Base-by-base conservation (phyloP, 2,888 invertebrate genomes). In the Hymenopus coronatus region DNA sequence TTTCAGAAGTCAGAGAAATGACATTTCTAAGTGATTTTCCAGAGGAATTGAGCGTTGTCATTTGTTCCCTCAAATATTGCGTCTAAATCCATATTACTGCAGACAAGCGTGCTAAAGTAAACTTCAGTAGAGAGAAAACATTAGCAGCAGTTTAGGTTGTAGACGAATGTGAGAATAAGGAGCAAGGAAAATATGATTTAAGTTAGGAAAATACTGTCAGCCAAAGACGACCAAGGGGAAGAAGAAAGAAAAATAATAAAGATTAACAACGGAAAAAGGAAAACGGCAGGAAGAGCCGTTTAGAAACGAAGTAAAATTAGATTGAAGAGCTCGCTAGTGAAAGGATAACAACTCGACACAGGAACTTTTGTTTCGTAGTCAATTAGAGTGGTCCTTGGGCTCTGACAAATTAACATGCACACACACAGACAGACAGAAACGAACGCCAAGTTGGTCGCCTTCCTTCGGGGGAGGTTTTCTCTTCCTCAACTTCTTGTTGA, bases 401-500 rank as follows among this genome's bases (percentile, higher is more conserved):
- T 25, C 54, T 70, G 54, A 70, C 54, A 70, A 70, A 70, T 70
- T 70, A 70, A 70, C 54, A 70, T 70, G 54, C 54, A 70, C 54
- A 70, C 54, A 70, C 54, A 70, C 20, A 54, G 54, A 70, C n/a
- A n/a, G 54, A 25, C 54, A 70, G 54, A 70, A 70, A 14, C 54
- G 54, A 70, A 70, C 54, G 54, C 54, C 54, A 70, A 70, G 54
- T 70, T 70, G 54, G 54, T 25, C 54, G 54, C 54, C 54, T 70
- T 70, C 54, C 54, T 70, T 70, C 54, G 20, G 54, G 54, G 54
- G 54, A 70, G 54, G 54, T 70, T 70, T 70, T 70, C 54, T 70
- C 54, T 70, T 70, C 54, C 54, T 70, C 54, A 70, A 70, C 54
- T 70, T 70, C 54, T 82, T 87, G 87, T 87, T 87, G 87, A 87